phyloP scores from a whole-genome alignment of 2,113 vertebrate genomes.

The Trichomycterus rosablanca region DNA sequence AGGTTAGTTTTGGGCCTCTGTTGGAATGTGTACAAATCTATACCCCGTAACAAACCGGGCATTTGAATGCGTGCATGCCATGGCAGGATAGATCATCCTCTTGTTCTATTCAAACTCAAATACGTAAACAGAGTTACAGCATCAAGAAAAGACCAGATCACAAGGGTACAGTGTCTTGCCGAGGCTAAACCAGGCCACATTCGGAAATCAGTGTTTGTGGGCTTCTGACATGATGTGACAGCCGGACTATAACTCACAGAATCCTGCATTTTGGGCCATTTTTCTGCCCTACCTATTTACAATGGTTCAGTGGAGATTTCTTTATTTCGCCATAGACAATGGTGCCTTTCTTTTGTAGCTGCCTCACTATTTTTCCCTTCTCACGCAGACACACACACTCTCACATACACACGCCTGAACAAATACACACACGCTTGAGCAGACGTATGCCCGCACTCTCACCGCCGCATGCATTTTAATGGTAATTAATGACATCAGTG shows the following conservation, averaged over 20 bases:
- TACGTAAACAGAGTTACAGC: conserved; percentile 49
- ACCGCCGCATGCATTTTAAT: conserved; percentile 69
- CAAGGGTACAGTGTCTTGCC: conserved; percentile 56
- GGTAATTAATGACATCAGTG: conserved; percentile 80
- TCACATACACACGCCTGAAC: conserved; percentile 22
- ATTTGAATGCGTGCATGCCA: too few relatives aligned
- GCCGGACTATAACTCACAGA: conserved; percentile 66
- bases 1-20: background rate
- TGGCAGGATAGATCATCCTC: conserved; percentile 25
- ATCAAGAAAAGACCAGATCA: conserved; percentile 49
- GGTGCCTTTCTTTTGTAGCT: conserved; percentile 57
- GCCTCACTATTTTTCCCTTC: conserved; percentile 43
- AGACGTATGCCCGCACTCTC: conserved; percentile 5
- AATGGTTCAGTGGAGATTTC: conserved; percentile 93
- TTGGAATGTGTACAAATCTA: background rate
- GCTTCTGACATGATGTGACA: conserved; percentile 73
- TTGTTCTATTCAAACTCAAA: conserved; percentile 31
- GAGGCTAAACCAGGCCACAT: conserved; percentile 51
- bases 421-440: conserved; percentile 31
- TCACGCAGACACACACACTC: conserved; percentile 28
- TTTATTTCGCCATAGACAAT: conserved; percentile 82
- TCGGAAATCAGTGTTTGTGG: conserved; percentile 71
- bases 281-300: conserved; percentile 84
- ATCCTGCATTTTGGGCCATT: conserved; percentile 70
- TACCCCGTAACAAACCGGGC: background rate